Conservation (phyloP, 2,888 invertebrate genomes). For the Rambutsinella grinnellia region DNA sequence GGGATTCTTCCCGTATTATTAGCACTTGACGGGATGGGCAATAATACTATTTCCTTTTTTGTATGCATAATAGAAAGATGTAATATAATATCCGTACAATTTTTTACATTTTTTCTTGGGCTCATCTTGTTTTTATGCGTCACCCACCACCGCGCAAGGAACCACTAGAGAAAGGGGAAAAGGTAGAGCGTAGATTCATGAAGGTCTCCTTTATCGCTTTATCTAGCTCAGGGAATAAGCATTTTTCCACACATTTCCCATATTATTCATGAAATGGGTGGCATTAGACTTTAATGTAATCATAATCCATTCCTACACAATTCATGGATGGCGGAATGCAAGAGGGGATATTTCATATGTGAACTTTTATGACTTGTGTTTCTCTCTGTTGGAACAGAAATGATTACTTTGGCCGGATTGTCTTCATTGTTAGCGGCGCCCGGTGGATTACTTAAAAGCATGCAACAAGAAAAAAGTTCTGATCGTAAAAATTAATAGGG, state of each 20-base stretch:
- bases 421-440: no score
- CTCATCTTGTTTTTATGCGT: not conserved
- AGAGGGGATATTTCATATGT: not conserved
- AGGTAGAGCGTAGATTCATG: no score
- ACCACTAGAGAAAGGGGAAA: no score
- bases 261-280: conserved; percentile 7
- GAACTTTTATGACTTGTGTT: not conserved
- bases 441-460: no score
- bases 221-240: not conserved
- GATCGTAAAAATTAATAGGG: no score
- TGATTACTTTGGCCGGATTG: no score
- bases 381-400: no score
- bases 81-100: not conserved
- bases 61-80: not conserved
- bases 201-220: no score
- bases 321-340: not conserved
- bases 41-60: not conserved
- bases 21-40: conserved; percentile 12
- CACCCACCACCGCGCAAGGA: no score
- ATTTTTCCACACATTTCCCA: not conserved
- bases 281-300: conserved; percentile 4
- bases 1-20: conserved; percentile 12
- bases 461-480: no score
- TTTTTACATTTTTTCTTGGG: not conserved
- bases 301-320: not conserved